Evolutionary conservation across 35 echinoderm and acorn worm species (phyloP).

Genomic region (Nesometra sesokonis): DNA sequence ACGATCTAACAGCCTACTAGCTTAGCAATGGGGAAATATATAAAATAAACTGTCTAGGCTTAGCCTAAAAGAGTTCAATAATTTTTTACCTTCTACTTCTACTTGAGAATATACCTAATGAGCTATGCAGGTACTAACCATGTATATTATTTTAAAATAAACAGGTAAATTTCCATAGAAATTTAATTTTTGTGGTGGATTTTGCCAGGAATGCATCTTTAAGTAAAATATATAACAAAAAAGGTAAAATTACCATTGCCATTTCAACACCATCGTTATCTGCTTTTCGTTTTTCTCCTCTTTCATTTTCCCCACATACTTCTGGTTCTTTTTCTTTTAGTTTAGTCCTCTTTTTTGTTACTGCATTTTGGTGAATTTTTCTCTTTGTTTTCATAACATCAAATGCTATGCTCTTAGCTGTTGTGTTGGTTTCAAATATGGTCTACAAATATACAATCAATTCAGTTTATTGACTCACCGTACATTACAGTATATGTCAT

Average conservation of each 20-base stretch:
- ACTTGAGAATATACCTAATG: too few species aligned
- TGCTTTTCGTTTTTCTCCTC: slow-evolving; percentile 4
- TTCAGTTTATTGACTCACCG: background rate
- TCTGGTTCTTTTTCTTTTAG: slow-evolving; percentile 32
- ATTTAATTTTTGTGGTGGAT: background rate
- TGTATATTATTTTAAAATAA: background rate
- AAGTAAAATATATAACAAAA: background rate
- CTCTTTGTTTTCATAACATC: slow-evolving; percentile 72
- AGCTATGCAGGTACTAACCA: too few species aligned
- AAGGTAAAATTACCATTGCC: background rate
- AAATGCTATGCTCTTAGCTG: slow-evolving; percentile 29
- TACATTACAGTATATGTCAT: background rate
- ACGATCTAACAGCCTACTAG: too few species aligned
- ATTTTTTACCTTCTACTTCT: too few species aligned
- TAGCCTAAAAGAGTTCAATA: too few species aligned
- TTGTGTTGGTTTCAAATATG: slow-evolving; percentile 74
- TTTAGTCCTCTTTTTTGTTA: background rate
- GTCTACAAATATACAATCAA: slow-evolving; percentile 34
- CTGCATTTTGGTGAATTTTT: slow-evolving; percentile 13
- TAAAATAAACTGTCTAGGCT: too few species aligned
- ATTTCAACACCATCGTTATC: slow-evolving; percentile 23
- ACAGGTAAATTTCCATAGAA: too few species aligned
- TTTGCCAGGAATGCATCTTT: background rate
- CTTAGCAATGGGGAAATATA: too few species aligned
- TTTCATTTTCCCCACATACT: slow-evolving; percentile 24